Evolutionary conservation across 1,140 invertebrate species (phyloP).

Genomic region (Vanessa atalanta): DNA sequence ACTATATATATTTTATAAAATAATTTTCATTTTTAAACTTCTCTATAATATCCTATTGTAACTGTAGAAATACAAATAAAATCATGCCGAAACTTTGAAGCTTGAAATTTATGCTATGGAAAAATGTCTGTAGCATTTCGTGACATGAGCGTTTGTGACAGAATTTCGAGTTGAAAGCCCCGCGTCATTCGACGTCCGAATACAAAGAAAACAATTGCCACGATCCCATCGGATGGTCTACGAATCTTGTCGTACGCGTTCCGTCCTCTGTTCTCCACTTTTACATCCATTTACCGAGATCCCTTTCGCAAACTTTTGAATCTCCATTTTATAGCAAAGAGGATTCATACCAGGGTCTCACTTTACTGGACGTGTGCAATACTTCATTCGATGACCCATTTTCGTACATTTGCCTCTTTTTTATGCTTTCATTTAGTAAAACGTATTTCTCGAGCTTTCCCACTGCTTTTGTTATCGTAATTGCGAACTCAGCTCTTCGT

Average conservation of each 20-base stretch:
- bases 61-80: background rate
- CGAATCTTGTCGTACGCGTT: conserved; percentile 55
- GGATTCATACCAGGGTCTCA: conserved; percentile 40
- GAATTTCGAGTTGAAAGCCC: conserved; percentile 25
- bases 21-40: no score
- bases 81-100: background rate
- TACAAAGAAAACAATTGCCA: conserved; percentile 53
- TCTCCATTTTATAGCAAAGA: conserved; percentile 33
- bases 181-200: conserved; percentile 41
- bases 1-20: no score
- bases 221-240: conserved; percentile 45
- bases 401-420: conserved; percentile 58
- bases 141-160: conserved; percentile 9
- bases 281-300: conserved; percentile 42
- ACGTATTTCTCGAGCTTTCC: conserved; percentile 53
- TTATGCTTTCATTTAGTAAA: conserved; percentile 56
- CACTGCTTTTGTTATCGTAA: conserved; percentile 59
- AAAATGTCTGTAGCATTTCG: conserved; percentile 2
- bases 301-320: conserved; percentile 38
- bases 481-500: conserved; percentile 44
- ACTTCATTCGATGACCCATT: conserved; percentile 70
- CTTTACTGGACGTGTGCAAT: conserved; percentile 53
- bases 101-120: background rate
- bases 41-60: background rate
- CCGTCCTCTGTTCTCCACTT: conserved; percentile 28